Conservation (phyloP, 2,113 vertebrate genomes). For the Puntigrus tetrazona region DNA sequence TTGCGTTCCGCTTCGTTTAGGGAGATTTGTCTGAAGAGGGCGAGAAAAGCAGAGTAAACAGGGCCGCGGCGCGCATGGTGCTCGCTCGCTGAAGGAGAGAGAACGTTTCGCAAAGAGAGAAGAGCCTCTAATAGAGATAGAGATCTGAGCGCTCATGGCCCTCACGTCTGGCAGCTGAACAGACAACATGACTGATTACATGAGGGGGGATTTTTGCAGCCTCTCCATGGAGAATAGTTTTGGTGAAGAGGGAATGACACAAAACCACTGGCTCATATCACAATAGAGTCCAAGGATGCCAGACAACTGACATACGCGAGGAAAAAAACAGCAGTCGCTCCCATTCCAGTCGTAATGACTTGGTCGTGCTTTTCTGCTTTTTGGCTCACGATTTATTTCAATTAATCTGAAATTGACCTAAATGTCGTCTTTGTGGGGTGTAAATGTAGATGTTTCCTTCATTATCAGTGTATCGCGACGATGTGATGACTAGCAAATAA, state of each 20-base stretch:
- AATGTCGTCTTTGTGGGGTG: neutral
- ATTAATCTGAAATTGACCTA: neutral
- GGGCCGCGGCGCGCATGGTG: neutral
- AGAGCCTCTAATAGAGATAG: constrained; percentile 37
- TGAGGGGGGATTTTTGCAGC: constrained; percentile 3
- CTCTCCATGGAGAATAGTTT: constrained; percentile 21
- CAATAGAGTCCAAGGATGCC: constrained; percentile 28
- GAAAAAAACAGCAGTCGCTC: neutral
- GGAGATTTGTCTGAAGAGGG: constrained; percentile 44
- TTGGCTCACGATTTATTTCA: neutral
- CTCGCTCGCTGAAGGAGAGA: constrained; percentile 13
- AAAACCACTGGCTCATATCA: constrained; percentile 37
- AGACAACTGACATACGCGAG: neutral
- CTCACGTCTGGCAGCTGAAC: constrained; percentile 47
- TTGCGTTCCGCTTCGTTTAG: constrained; percentile 43
- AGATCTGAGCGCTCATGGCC: constrained; percentile 32
- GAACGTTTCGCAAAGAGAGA: constrained; percentile 17
- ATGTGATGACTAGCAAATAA: neutral
- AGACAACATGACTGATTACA: constrained; percentile 50
- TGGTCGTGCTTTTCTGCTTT: neutral
- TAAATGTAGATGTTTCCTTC: neutral
- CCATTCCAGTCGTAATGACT: neutral
- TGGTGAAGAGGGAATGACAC: constrained; percentile 18
- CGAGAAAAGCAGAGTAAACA: constrained; percentile 41
- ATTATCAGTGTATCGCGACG: neutral